A percentile compares a stretch with the other conserved stretches of the same genome.
phyloP scores from a whole-genome alignment of 1,140 invertebrate genomes.

The Drosophila mayri region DNA sequence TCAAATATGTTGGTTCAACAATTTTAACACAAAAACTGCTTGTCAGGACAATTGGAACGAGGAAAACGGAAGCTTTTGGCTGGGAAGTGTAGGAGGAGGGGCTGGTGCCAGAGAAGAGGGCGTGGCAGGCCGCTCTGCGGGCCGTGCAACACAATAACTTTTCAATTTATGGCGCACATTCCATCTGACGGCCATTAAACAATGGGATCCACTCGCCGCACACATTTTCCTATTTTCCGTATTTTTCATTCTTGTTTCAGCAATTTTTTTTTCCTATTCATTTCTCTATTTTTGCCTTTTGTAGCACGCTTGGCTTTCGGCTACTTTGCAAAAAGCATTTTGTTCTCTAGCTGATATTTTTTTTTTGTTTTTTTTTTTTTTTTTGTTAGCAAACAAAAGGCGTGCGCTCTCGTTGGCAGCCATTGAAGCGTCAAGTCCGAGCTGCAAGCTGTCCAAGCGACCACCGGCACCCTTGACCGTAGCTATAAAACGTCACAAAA shows the following conservation, averaged over 20 bases:
- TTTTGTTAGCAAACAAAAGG: slow-evolving; percentile 71
- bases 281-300: slow-evolving; percentile 27
- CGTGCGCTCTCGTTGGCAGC: slow-evolving; percentile 73
- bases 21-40: slow-evolving; percentile 67
- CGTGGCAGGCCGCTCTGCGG: slow-evolving; percentile 18
- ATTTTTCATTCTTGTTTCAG: slow-evolving; percentile 65
- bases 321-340: slow-evolving; percentile 80
- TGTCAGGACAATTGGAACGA: slow-evolving; percentile 67
- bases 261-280: slow-evolving; percentile 18
- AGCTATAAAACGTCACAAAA: slow-evolving; percentile 65
- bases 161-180: slow-evolving; percentile 82
- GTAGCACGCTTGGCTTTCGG: slow-evolving; percentile 64
- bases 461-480: slow-evolving; percentile 76
- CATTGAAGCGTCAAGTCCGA: slow-evolving; percentile 79
- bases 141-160: slow-evolving; percentile 77
- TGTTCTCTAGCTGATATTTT: slow-evolving; percentile 48
- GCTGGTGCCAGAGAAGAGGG: slow-evolving; percentile 16
- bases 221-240: slow-evolving; percentile 75
- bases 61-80: slow-evolving; percentile 13
- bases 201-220: slow-evolving; percentile 67
- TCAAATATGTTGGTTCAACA: slow-evolving; percentile 81
- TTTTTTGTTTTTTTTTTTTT: slow-evolving; percentile 23
- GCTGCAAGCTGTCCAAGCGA: slow-evolving; percentile 67
- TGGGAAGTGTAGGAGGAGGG: not conserved
- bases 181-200: slow-evolving; percentile 82